These are phyloP conservation scores for Perithous albicinctus DNA, from an alignment of 2,888 invertebrate species.

Conservation along the genomic window DNA sequence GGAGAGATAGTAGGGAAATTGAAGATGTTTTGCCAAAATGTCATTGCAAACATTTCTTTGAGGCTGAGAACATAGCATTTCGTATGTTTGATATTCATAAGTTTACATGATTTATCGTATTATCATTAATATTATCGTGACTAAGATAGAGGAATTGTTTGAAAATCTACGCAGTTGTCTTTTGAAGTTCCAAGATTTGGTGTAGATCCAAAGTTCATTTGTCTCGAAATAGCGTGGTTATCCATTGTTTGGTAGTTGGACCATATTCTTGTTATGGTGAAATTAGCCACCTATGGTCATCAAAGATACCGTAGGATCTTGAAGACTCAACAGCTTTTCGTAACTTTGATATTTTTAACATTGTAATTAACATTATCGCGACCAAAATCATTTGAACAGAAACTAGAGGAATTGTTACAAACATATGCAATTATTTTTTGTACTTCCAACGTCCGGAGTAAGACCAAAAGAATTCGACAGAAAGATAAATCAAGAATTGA, in stretches of 20 bases:
- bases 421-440: not conserved
- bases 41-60: not conserved
- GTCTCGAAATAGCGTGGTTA: too few relatives aligned
- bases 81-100: not conserved
- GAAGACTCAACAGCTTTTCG: too few relatives aligned
- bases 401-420: not conserved
- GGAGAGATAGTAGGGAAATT: not conserved
- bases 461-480: not conserved
- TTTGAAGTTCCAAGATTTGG: too few relatives aligned
- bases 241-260: too few relatives aligned
- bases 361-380: not conserved
- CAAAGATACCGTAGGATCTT: too few relatives aligned
- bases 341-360: too few relatives aligned
- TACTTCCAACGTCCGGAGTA: not conserved
- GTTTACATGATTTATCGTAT: not conserved
- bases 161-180: too few relatives aligned
- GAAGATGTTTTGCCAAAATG: slow-evolving; percentile 20
- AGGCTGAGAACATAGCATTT: not conserved
- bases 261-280: too few relatives aligned
- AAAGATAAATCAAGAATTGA: not conserved
- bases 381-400: not conserved
- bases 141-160: too few relatives aligned
- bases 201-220: too few relatives aligned
- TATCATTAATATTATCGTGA: not conserved
- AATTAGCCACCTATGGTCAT: too few relatives aligned